A percentile compares a stretch with the other conserved stretches of the same genome.
Evolutionary conservation across 2,113 vertebrate species (phyloP).

Genomic region (Xiphophorus couchianus): DNA sequence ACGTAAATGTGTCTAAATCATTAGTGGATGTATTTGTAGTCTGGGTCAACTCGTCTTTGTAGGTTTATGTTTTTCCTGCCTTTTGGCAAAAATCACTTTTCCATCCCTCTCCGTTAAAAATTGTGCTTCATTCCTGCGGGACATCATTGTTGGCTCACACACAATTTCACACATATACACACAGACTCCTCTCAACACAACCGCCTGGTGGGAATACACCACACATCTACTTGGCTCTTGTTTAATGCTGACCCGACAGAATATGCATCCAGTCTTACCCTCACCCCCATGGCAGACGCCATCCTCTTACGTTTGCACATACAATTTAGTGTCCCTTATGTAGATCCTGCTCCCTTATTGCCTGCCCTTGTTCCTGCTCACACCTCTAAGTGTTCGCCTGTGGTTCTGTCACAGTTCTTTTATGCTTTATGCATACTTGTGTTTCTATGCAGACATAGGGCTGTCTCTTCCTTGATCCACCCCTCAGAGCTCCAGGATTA

Average conservation of each 20-base stretch:
- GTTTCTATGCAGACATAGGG: slow-evolving; percentile 48
- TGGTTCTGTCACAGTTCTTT: neutral
- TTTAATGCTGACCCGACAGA: slow-evolving; percentile 73
- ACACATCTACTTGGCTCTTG: slow-evolving; percentile 63
- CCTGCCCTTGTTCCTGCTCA: slow-evolving; percentile 16
- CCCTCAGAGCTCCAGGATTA: slow-evolving; percentile 40
- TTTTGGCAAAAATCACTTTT: slow-evolving; percentile 40
- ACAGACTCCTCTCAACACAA: slow-evolving; percentile 30
- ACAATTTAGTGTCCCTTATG: slow-evolving; percentile 14
- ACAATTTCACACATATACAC: slow-evolving; percentile 28
- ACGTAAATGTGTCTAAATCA: slow-evolving; percentile 1
- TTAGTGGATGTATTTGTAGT: slow-evolving; percentile 11
- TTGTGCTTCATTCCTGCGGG: slow-evolving; percentile 36
- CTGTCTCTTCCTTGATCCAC: slow-evolving; percentile 51
- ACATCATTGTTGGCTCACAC: slow-evolving; percentile 23
- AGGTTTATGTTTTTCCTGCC: slow-evolving; percentile 48
- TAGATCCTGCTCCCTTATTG: slow-evolving; percentile 16
- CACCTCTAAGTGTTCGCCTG: slow-evolving; percentile 1
- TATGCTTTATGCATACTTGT: slow-evolving; percentile 21
- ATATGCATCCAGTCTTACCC: slow-evolving; percentile 57
- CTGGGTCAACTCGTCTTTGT: slow-evolving; percentile 35
- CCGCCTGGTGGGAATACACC: slow-evolving; percentile 57
- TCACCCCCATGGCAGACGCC: slow-evolving; percentile 36
- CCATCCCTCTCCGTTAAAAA: slow-evolving; percentile 23
- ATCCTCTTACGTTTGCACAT: slow-evolving; percentile 21